Percentiles rank a stretch among this genome's conserved stretches.
These are phyloP conservation scores for Podarcis siculus DNA, from an alignment of 2,797 vertebrate genomes.

Conservation along the genomic window DNA sequence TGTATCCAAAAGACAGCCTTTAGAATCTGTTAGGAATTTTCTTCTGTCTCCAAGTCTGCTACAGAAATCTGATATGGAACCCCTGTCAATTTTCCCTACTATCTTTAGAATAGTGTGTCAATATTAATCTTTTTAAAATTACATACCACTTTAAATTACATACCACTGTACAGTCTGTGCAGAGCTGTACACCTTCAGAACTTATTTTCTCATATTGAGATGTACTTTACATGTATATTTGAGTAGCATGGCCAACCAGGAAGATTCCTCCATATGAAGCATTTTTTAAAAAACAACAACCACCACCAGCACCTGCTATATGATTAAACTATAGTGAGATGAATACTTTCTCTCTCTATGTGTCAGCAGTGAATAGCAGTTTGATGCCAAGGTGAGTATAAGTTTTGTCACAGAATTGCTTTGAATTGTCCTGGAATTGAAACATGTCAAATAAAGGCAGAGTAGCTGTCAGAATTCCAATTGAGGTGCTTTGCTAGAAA, in stretches of 20 bases:
- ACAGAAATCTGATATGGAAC: background rate
- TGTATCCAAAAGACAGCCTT: background rate
- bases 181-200: slow-evolving; percentile 45
- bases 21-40: background rate
- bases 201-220: slow-evolving; percentile 44
- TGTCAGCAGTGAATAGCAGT: background rate
- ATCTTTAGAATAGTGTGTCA: slow-evolving; percentile 42
- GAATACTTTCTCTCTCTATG: background rate
- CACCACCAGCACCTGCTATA: background rate
- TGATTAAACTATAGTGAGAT: slow-evolving; percentile 10
- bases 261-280: slow-evolving; percentile 19
- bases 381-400: slow-evolving; percentile 1
- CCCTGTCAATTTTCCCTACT: background rate
- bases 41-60: background rate
- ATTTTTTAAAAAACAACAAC: no score
- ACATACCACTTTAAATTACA: slow-evolving; percentile 9
- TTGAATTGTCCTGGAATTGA: slow-evolving; percentile 33
- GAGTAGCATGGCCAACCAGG: slow-evolving; percentile 49
- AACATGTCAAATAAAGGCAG: slow-evolving; percentile 27
- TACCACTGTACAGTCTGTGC: slow-evolving; percentile 18
- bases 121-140: slow-evolving; percentile 28
- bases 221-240: slow-evolving; percentile 37
- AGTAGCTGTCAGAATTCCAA: slow-evolving; percentile 20
- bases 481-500: slow-evolving; percentile 29
- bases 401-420: background rate